Evolutionary conservation across 2,113 vertebrate species (phyloP).

Genomic region (Heterochromis multidens): DNA sequence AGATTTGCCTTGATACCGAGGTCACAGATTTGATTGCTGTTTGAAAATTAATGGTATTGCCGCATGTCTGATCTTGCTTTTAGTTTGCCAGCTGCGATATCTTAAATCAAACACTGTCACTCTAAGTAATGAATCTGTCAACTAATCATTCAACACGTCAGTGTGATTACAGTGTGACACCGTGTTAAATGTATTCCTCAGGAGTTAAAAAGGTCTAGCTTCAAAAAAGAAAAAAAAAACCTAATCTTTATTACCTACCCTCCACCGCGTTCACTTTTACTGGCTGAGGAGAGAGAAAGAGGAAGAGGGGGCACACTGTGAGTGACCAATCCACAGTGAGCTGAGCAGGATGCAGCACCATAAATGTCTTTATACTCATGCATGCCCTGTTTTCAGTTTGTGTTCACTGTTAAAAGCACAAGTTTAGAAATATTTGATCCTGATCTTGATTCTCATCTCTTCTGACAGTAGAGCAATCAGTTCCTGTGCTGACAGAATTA

Average conservation of each 20-base stretch:
- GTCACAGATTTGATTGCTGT: constrained; percentile 39
- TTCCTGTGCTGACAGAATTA: not conserved
- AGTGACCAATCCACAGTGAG: not conserved
- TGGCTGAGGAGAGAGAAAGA: not conserved
- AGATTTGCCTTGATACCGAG: not conserved
- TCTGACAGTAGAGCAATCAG: not conserved
- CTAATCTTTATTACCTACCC: not conserved
- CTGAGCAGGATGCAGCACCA: not conserved
- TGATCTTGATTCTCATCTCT: not conserved
- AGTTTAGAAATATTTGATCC: not conserved
- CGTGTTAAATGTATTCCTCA: constrained; percentile 12
- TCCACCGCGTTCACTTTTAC: not conserved
- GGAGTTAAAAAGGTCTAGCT: constrained; percentile 28
- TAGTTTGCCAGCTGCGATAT: constrained; percentile 38
- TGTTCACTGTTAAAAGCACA: not conserved
- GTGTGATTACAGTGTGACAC: constrained; percentile 36
- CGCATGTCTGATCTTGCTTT: constrained; percentile 8
- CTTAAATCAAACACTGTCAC: constrained; percentile 66
- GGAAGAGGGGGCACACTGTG: constrained; percentile 3
- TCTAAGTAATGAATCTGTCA: constrained; percentile 69
- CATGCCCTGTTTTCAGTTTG: not conserved
- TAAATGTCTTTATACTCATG: not conserved
- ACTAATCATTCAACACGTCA: constrained; percentile 58
- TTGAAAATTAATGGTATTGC: constrained; percentile 36
- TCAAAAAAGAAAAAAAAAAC: not conserved